Base-by-base conservation (phyloP, 2,888 invertebrate genomes). In the Leptinotarsa rubiginosa region DNA sequence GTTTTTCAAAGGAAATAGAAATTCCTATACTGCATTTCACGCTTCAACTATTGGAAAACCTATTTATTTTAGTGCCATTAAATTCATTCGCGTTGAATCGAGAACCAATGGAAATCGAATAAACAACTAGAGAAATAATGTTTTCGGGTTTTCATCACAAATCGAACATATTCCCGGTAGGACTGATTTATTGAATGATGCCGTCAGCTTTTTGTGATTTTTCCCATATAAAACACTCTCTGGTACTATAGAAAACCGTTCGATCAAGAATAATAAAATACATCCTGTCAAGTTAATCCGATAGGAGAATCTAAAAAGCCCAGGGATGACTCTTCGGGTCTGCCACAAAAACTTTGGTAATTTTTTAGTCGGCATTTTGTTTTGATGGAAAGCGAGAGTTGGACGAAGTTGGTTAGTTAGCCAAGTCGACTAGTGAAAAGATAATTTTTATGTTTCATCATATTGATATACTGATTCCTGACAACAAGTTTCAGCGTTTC, bases 151-250 rank as follows among this genome's bases (percentile, higher is more conserved):
- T 62, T 62, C 31, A 31, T 16, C n/a, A 15, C 15, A 31, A 62
- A n/a, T 18, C n/a, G 62, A 41, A 62, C 41, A n/a, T n/a, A 62
- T 62, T 59, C 62, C 25, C 31, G 62, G 25, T 31, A 41, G 41
- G 62, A 62, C 31, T 62, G 62, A 62, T 62, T 62, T 62, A 62
- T 62, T 41, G 62, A 25, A 41, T 62, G 41, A 41, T 16, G 41
- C 41, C 62, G 62, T 25, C 62, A 62, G 31, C 62, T 31, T 62
- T 62, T 31, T 62, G 22, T 12, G 13, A 41, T 13, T 62, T 62
- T 41, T 31, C 3, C 31, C 5, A 16, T n/a, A 31, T 62, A 41
- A 41, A 62, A 62, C 62, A 62, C 16, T 12, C 41, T n/a, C 41
- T 41, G 31, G 4, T 41, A 41, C 41, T 18, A 62, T 62, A 62